Conservation (phyloP, 2,888 invertebrate species). For the Thymelicus sylvestris region DNA sequence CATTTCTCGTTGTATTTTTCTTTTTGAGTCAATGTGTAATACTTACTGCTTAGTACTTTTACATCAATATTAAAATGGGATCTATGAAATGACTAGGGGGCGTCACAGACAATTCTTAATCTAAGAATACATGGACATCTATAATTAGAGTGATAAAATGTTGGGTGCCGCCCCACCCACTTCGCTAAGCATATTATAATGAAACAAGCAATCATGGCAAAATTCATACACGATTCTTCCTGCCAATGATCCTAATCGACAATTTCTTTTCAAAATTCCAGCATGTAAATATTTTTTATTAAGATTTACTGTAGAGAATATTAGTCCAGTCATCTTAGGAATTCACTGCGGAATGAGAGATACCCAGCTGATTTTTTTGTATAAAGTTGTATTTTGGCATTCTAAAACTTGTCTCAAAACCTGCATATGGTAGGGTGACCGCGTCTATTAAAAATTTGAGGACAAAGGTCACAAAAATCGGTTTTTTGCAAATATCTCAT, state of each 20-base stretch:
- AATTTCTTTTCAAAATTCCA: background rate
- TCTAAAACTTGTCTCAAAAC: too few species aligned
- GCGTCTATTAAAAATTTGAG: too few species aligned
- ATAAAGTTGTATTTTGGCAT: too few species aligned
- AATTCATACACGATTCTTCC: slow-evolving; percentile 16
- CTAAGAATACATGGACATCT: slow-evolving; percentile 66
- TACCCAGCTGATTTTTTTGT: too few species aligned
- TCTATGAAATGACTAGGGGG: slow-evolving; percentile 68
- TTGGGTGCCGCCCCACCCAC: slow-evolving; percentile 66
- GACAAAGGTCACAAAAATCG: too few species aligned
- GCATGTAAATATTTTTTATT: background rate
- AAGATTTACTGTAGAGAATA: background rate
- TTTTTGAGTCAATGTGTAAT: background rate
- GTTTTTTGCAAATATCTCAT: too few species aligned
- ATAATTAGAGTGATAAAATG: slow-evolving; percentile 46
- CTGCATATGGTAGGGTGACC: too few species aligned
- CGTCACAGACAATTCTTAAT: slow-evolving; percentile 70
- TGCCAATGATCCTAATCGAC: background rate
- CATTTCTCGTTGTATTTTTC: background rate
- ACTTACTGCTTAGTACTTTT: background rate
- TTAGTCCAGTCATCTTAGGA: too few species aligned
- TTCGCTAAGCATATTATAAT: slow-evolving; percentile 4
- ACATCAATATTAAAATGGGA: slow-evolving; percentile 37
- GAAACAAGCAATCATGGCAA: slow-evolving; percentile 6
- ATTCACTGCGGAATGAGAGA: too few species aligned